Base-by-base conservation (phyloP, 2,888 invertebrate species). In the Nebria salina region DNA sequence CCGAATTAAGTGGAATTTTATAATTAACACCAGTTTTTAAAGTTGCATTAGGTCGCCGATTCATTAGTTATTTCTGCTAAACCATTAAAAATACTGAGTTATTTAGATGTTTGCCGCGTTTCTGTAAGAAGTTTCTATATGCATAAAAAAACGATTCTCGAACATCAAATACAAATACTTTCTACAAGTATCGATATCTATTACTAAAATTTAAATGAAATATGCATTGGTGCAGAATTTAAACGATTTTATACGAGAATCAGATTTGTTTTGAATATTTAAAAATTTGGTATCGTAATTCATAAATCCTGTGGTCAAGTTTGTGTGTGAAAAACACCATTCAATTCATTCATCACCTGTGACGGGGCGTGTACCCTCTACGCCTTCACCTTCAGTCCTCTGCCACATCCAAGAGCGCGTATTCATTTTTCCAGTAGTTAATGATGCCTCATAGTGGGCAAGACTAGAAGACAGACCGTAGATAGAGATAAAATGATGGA, bases 341-440 rank as follows among this genome's bases (percentile, higher is more conserved):
- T 43, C 43, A 43, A 54, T 54, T 54, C 54, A 54, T 54, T 54
- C 54, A 54, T 54, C 54, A 54, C 54, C 54, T 54, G 54, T 54
- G 54, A 8, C 54, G 54, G 54, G 54, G 54, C 54, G 54, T 54
- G 54, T 54, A 54, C 54, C 54, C 54, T 54, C 8, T 54, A 64
- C 75, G 25, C 64, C 54, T 64, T 64, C 75, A 75, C 41, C 25
- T 70, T 70, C 70, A 26, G n/a, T 43, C 72, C 65, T 68, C 25
- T 68, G 68, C 54, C 54, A 54, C 54, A 54, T 54, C 54, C 54
- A 54, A 54, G 54, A 11, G 54, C 54, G 70, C 70, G 25, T 34
- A 41, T 79, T 79, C 75, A 74, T 75, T 79, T 79, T 80, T 80
- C 80, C 80, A 80, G 80, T 75, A 80, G 75, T 75, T 80, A 78